These are phyloP conservation scores for Agrenia bidenticulata DNA, from an alignment of 2,888 invertebrate genomes.

Conservation along the genomic window DNA sequence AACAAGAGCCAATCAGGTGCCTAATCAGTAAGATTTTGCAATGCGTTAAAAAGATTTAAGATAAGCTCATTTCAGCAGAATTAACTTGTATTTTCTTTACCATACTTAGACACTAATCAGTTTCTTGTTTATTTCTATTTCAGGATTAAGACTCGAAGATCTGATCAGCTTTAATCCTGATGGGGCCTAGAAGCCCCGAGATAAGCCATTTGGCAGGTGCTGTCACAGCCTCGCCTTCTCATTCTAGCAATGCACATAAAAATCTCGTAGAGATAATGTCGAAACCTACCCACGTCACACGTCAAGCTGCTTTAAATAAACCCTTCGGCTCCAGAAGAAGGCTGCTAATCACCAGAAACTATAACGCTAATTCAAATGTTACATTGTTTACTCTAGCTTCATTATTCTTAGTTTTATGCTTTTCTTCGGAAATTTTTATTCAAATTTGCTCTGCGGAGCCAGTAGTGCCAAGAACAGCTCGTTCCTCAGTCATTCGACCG, in stretches of 20 bases:
- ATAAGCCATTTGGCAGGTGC: neutral
- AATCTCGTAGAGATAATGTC: neutral
- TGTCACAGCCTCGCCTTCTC: neutral
- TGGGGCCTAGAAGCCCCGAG: slow-evolving; percentile 15
- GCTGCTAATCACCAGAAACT: neutral
- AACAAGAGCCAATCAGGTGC: too few species aligned
- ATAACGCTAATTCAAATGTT: neutral
- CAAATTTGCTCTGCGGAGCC: slow-evolving; percentile 40
- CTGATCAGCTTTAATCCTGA: slow-evolving; percentile 7
- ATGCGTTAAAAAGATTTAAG: too few species aligned
- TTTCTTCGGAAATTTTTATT: slow-evolving; percentile 31
- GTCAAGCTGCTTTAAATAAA: neutral
- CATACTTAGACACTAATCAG: too few species aligned
- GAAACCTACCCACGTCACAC: neutral
- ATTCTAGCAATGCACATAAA: neutral
- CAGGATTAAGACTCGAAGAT: neutral
- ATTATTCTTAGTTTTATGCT: slow-evolving; percentile 18
- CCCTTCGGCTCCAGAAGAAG: neutral
- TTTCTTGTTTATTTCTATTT: too few species aligned
- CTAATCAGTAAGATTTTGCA: too few species aligned
- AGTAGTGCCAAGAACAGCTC: slow-evolving; percentile 44
- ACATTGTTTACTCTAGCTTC: neutral
- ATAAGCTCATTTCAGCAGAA: too few species aligned
- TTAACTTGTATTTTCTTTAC: too few species aligned
- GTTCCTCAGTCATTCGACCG: slow-evolving; percentile 43